These are phyloP conservation scores for Asobara japonica DNA, from an alignment of 1,140 invertebrate genomes.

Conservation along the genomic window DNA sequence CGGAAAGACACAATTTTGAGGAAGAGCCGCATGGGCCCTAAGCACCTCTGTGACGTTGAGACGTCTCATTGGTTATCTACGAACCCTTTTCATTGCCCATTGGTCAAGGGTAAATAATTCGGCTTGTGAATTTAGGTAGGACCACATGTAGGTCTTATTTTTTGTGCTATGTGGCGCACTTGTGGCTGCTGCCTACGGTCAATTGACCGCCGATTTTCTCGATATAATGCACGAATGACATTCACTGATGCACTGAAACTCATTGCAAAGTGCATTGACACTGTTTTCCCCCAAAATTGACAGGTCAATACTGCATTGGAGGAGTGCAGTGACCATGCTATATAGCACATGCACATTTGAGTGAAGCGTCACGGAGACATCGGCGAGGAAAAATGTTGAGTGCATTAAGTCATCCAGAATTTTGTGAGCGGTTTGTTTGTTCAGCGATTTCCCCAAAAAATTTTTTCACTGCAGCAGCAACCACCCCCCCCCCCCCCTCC, in stretches of 20 bases:
- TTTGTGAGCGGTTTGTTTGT: slow-evolving; percentile 43
- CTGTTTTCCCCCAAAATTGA: slow-evolving; percentile 65
- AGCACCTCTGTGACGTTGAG: slow-evolving; percentile 57
- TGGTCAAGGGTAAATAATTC: slow-evolving; percentile 46
- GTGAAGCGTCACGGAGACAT: too few relatives aligned
- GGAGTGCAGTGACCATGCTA: not conserved
- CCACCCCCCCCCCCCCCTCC: not conserved
- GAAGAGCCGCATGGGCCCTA: slow-evolving; percentile 65
- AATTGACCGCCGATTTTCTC: slow-evolving; percentile 28
- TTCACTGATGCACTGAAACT: slow-evolving; percentile 8
- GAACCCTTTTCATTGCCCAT: slow-evolving; percentile 59
- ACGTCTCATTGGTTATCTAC: slow-evolving; percentile 58
- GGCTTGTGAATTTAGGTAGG: slow-evolving; percentile 54
- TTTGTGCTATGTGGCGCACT: not conserved
- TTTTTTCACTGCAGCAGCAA: slow-evolving; percentile 19
- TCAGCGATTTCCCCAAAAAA: slow-evolving; percentile 64
- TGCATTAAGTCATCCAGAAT: too few relatives aligned
- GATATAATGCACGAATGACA: not conserved
- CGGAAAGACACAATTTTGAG: slow-evolving; percentile 68
- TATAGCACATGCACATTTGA: not conserved
- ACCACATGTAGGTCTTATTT: slow-evolving; percentile 28
- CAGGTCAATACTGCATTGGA: not conserved
- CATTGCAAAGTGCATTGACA: slow-evolving; percentile 58
- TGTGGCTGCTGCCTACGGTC: not conserved
- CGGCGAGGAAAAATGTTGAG: too few relatives aligned